A percentile compares a stretch with the other conserved stretches of the same genome.
Conservation (phyloP, 2,113 vertebrate species). For the Cygnus buccinator region DNA sequence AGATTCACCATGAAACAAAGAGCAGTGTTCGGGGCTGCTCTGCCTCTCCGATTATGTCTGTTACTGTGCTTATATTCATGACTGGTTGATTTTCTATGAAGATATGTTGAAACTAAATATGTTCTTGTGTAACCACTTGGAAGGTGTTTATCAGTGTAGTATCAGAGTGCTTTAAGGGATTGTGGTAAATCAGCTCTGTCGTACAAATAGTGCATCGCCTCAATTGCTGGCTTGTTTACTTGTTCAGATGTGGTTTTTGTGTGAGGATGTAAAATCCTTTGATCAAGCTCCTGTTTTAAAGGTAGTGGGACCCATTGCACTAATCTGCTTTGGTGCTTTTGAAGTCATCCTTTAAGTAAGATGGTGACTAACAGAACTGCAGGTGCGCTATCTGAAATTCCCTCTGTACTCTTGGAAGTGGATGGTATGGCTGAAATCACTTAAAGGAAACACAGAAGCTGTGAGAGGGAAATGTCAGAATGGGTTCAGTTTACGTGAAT, state of each 20-base stretch:
- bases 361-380: background rate
- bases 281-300: background rate
- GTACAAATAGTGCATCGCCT: background rate
- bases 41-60: background rate
- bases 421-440: background rate
- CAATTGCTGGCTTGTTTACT: background rate
- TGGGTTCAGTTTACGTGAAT: background rate
- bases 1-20: background rate
- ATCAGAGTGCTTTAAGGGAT: background rate
- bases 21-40: background rate
- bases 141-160: background rate
- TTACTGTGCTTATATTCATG: background rate
- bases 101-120: background rate
- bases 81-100: background rate
- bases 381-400: conserved; percentile 9
- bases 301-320: background rate
- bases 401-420: background rate
- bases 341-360: conserved; percentile 4
- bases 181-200: background rate
- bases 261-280: conserved; percentile 2
- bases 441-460: background rate
- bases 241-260: conserved; percentile 1
- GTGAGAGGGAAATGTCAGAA: background rate
- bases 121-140: background rate
- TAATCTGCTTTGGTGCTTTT: conserved; percentile 44